Conservation (phyloP, 2,797 vertebrate species). For the Lemur catta region DNA sequence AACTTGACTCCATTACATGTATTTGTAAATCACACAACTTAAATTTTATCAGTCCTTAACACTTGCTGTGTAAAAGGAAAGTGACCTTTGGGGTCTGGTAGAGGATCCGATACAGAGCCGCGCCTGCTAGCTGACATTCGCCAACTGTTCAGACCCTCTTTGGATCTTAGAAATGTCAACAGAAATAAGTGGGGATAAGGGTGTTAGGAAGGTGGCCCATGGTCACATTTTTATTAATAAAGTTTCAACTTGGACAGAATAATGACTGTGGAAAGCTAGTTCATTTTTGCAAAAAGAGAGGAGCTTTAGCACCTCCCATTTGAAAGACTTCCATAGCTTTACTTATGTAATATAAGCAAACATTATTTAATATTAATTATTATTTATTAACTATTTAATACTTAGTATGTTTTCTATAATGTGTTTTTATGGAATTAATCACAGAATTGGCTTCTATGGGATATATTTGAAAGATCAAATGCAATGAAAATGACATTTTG, state of each 20-base stretch:
- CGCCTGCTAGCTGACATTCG: background rate
- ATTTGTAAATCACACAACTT: background rate
- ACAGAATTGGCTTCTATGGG: background rate
- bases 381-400: background rate
- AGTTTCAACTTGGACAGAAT: background rate
- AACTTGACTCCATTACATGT: background rate
- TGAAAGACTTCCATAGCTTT: background rate
- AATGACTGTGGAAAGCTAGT: background rate
- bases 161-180: background rate
- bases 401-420: background rate
- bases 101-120: background rate
- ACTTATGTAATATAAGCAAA: background rate
- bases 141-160: background rate
- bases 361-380: background rate
- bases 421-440: background rate
- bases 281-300: background rate
- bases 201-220: background rate
- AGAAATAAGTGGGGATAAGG: background rate
- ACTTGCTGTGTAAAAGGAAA: background rate
- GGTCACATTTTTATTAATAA: background rate
- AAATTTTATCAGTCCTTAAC: background rate
- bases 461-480: constrained; percentile 20
- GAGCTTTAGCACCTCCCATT: background rate
- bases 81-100: background rate
- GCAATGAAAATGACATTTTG: background rate